These are phyloP conservation scores for Lepidocyrtinus sp. DNA, from an alignment of 2,888 invertebrate genomes.

Conservation along the genomic window DNA sequence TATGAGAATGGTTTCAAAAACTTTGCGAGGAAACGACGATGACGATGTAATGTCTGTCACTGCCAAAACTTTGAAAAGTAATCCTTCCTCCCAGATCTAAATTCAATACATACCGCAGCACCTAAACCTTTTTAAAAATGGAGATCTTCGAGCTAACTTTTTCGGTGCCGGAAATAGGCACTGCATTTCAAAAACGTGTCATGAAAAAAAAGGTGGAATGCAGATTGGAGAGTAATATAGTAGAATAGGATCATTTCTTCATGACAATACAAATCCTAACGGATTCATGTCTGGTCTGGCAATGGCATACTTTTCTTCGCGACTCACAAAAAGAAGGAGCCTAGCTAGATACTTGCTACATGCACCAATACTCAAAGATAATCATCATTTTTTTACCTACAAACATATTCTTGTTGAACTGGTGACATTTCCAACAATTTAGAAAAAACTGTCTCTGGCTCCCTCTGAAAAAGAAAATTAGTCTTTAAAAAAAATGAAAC, in stretches of 20 bases:
- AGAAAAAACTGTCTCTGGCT: no score
- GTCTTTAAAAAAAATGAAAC: neutral
- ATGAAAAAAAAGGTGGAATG: neutral
- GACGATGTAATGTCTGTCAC: conserved; percentile 34
- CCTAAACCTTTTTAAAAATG: neutral
- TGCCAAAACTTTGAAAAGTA: conserved; percentile 26
- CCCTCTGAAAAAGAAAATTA: neutral
- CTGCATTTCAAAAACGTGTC: neutral
- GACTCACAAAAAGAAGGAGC: neutral
- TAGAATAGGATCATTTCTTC: no score
- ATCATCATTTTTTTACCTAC: conserved; percentile 7
- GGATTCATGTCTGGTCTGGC: neutral
- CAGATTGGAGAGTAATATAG: no score
- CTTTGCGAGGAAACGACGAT: neutral
- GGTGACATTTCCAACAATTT: conserved; percentile 2
- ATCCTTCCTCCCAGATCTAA: neutral
- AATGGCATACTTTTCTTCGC: neutral
- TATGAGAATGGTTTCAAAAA: neutral
- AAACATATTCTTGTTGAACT: neutral
- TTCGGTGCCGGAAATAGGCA: conserved; percentile 5
- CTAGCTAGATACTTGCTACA: no score
- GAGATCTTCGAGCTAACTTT: neutral
- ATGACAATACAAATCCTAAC: no score
- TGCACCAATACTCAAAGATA: neutral
- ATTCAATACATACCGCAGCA: neutral